Evolutionary conservation across 2,797 vertebrate genomes (phyloP).

Genomic region (Lates japonicus): DNA sequence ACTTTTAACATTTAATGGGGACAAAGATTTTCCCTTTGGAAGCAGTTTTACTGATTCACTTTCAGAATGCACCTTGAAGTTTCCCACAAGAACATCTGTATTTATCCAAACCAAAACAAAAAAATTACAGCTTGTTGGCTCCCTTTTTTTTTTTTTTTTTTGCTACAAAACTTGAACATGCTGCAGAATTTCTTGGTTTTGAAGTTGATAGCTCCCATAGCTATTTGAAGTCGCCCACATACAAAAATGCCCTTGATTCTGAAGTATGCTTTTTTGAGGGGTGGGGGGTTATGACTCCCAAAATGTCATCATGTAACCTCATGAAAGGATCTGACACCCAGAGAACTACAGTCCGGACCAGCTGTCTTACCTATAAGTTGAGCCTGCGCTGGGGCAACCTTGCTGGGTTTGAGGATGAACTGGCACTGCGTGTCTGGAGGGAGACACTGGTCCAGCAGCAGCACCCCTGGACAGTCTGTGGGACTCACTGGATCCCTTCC

Average conservation of each 20-base stretch:
- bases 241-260: background rate
- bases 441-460: constrained; percentile 91
- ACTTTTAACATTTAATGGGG: constrained; percentile 7
- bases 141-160: no score
- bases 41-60: background rate
- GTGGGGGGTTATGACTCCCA: background rate
- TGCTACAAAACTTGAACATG: background rate
- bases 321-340: background rate
- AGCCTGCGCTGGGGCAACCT: constrained; percentile 79
- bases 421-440: constrained; percentile 94
- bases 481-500: constrained; percentile 77
- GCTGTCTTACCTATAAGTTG: constrained; percentile 86
- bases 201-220: background rate
- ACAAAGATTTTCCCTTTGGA: background rate
- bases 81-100: background rate
- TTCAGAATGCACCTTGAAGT: background rate
- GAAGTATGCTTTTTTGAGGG: background rate
- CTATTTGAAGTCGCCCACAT: background rate
- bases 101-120: background rate
- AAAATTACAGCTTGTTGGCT: background rate
- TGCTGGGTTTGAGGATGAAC: constrained; percentile 95
- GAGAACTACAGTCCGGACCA: background rate
- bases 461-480: constrained; percentile 86
- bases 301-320: background rate
- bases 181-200: background rate